phyloP scores from a whole-genome alignment of 2,888 invertebrate species.

The Sepioteuthis lessoniana region DNA sequence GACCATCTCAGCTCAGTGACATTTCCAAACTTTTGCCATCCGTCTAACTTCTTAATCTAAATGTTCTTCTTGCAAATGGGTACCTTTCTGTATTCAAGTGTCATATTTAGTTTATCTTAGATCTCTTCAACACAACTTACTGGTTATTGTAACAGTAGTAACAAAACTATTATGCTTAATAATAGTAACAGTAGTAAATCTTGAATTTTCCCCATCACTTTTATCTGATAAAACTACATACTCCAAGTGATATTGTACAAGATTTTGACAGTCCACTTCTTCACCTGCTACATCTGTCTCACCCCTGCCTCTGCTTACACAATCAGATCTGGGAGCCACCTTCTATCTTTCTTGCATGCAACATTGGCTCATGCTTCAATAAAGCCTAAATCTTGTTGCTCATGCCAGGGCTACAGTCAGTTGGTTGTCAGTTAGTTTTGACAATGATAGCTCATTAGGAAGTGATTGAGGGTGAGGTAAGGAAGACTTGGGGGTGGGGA shows the following conservation, averaged over 20 bases:
- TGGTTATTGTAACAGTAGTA: neutral
- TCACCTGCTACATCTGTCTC: neutral
- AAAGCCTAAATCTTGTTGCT: constrained; percentile 33
- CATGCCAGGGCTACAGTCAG: neutral
- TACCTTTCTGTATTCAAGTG: neutral
- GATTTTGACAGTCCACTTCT: neutral
- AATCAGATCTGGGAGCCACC: neutral
- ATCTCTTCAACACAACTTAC: neutral
- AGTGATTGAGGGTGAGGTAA: neutral
- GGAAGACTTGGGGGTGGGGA: neutral
- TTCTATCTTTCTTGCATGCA: constrained; percentile 17
- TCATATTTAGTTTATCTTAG: neutral
- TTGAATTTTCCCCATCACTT: neutral
- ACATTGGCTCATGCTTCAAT: constrained; percentile 21
- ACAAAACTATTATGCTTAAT: neutral
- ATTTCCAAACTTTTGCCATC: constrained; percentile 5
- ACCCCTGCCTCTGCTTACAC: neutral
- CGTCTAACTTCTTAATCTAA: neutral
- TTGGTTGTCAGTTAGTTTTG: constrained; percentile 23
- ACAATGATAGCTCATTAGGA: constrained; percentile 33
- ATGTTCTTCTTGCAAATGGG: neutral
- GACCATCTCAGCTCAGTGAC: neutral
- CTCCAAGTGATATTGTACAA: neutral
- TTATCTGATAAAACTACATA: constrained; percentile 33
- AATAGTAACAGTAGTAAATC: neutral